Evolutionary conservation across 2,888 invertebrate species (phyloP), one percentile per base, ranked within the genome.

Genomic region (Ectemnius cavifrons): DNA sequence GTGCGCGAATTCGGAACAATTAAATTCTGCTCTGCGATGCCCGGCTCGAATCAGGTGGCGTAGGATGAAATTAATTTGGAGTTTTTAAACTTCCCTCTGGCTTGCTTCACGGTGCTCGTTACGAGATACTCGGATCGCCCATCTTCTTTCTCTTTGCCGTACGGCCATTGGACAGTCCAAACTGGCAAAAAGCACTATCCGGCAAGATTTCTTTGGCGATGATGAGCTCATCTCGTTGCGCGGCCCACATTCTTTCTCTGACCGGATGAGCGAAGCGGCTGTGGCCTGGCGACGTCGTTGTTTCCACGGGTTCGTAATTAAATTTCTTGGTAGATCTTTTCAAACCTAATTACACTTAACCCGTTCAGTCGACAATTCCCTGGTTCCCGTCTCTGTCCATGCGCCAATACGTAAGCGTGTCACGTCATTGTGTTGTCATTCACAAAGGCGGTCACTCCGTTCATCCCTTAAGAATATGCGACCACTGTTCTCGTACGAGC

Each of bases 261-360:
- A 11, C 37, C 11, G 37, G 37, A 37, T 37, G 11, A 37, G 37
- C 37, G 6, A 37, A 37, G 37, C 37, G 37, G 37, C 8, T 37
- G 23, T n/a, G n/a, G 52, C 16, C 6, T 5, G 14, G n/a, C 52
- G 52, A 11, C 16, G 52, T 52, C n/a, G 52, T 52, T 52, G 52
- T 52, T 52, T 52, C 52, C 52, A 16, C 52, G n/a, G 16, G n/a
- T 14, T 71, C 63, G 76, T 82, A 80, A 82, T 82, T 81, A 81
- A 81, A 82, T 81, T 82, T 79, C 78, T 81, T 74, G 58, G 57
- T 49, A 71, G 65, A 52, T 62, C 71, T 68, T 61, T 70, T 62
- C 72, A 71, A 73, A 70, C 67, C 69, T 71, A 75, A 67, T 79
- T 81, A 81, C 75, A 71, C 58, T 67, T 78, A 82, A 81, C 77